A percentile compares a stretch with the other conserved stretches of the same genome.
These are phyloP conservation scores for Poeciliopsis presidionis DNA, from an alignment of 2,797 vertebrate species.

Conservation along the genomic window DNA sequence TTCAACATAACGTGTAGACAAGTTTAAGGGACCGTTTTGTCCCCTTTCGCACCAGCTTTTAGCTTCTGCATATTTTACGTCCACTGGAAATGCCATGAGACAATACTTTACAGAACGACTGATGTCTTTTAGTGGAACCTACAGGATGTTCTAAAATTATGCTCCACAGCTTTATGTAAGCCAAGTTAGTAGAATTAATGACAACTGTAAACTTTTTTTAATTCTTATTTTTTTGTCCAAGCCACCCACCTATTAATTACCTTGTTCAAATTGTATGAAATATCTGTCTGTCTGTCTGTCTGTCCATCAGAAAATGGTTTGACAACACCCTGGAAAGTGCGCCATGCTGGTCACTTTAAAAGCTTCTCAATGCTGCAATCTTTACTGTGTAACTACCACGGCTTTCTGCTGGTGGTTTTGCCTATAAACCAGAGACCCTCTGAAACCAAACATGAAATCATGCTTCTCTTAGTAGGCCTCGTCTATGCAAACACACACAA, in stretches of 20 bases:
- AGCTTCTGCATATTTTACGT: not conserved
- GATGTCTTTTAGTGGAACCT: not conserved
- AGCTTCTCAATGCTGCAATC: not conserved
- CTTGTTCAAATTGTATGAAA: not conserved
- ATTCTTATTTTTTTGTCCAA: not conserved
- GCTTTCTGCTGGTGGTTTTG: not conserved
- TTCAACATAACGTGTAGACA: not conserved
- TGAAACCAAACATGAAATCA: conserved; percentile 45
- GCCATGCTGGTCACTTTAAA: not conserved
- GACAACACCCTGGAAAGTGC: not conserved
- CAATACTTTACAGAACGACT: not conserved
- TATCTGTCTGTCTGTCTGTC: not conserved
- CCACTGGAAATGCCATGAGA: not conserved
- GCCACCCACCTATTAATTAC: not conserved
- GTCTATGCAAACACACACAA: conserved; percentile 8
- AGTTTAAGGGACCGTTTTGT: not conserved
- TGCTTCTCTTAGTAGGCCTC: conserved; percentile 26
- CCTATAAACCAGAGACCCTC: conserved; percentile 35
- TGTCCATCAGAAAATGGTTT: not conserved
- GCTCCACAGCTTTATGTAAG: not conserved
- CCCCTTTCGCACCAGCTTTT: not conserved
- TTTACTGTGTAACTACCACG: not conserved
- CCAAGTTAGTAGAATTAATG: not conserved
- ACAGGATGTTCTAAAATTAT: not conserved
- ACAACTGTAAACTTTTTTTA: not conserved